phyloP scores from a whole-genome alignment of 1,140 invertebrate genomes.

The Papilio dardanus region DNA sequence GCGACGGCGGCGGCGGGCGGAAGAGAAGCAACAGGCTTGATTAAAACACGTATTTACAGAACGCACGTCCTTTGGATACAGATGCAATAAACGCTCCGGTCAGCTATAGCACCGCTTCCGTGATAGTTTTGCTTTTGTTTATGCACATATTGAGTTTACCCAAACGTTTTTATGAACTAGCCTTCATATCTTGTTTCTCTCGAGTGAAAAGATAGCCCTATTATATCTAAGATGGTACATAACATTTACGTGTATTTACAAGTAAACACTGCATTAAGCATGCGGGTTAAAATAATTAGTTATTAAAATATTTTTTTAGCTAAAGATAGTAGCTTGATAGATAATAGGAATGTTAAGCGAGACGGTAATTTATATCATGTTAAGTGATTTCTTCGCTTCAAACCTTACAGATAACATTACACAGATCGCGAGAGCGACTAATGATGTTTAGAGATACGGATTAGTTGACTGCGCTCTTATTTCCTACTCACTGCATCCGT shows the following conservation, averaged over 20 bases:
- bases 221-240: background rate
- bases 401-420: conserved; percentile 29
- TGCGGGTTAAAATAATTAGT: too few species aligned
- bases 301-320: too few species aligned
- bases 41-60: conserved; percentile 82
- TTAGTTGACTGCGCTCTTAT: conserved; percentile 24
- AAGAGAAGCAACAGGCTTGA: conserved; percentile 81
- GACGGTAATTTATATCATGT: conserved; percentile 37
- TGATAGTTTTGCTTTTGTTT: background rate
- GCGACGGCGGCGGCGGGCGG: conserved; percentile 71
- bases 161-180: background rate
- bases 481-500: background rate
- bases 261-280: background rate
- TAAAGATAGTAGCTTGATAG: background rate
- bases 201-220: background rate
- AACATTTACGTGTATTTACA: background rate
- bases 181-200: background rate
- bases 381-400: conserved; percentile 36
- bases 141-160: background rate
- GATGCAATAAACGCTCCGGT: conserved; percentile 67
- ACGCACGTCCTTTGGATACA: conserved; percentile 72
- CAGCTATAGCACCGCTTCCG: conserved; percentile 46
- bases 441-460: conserved; percentile 38
- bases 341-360: background rate
- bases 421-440: conserved; percentile 24